Conservation (phyloP, 2,113 vertebrate species). For the Syrmaticus mikado region DNA sequence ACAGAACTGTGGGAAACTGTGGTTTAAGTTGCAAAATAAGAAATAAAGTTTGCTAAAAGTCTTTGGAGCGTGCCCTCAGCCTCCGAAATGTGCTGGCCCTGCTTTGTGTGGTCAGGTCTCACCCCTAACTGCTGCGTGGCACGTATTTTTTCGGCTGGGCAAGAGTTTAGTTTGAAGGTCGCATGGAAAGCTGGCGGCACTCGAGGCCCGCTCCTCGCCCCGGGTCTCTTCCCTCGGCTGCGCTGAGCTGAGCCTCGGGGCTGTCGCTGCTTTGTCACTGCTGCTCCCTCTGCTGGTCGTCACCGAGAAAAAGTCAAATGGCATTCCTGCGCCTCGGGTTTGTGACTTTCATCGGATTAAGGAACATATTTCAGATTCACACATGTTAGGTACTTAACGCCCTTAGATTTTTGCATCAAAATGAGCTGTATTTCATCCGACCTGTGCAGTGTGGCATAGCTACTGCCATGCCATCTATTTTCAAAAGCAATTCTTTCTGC, state of each 20-base stretch:
- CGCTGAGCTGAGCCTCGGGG: too few relatives aligned
- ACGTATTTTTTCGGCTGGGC: not conserved
- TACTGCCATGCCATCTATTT: slow-evolving; percentile 9
- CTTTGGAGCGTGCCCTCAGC: not conserved
- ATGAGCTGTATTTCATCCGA: slow-evolving; percentile 33
- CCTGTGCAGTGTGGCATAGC: slow-evolving; percentile 11
- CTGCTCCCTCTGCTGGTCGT: slow-evolving; percentile 82
- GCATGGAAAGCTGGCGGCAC: not conserved
- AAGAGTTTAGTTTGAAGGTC: not conserved
- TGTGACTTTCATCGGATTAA: not conserved
- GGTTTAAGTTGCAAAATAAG: slow-evolving; percentile 29
- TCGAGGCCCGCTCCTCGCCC: not conserved
- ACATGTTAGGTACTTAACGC: not conserved
- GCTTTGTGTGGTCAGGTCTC: not conserved
- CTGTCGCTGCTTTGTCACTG: slow-evolving; percentile 26
- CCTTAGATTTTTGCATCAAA: not conserved
- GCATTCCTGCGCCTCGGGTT: not conserved
- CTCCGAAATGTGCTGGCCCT: not conserved
- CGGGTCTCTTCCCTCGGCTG: not conserved
- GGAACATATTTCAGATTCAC: slow-evolving; percentile 10
- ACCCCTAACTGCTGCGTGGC: accelerated
- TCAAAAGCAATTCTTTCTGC: not conserved
- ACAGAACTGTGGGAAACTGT: not conserved
- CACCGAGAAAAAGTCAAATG: slow-evolving; percentile 29
- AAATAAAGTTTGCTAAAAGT: not conserved